Base-by-base conservation (phyloP, 2,888 invertebrate genomes). In the Hoplodrina ambigua region DNA sequence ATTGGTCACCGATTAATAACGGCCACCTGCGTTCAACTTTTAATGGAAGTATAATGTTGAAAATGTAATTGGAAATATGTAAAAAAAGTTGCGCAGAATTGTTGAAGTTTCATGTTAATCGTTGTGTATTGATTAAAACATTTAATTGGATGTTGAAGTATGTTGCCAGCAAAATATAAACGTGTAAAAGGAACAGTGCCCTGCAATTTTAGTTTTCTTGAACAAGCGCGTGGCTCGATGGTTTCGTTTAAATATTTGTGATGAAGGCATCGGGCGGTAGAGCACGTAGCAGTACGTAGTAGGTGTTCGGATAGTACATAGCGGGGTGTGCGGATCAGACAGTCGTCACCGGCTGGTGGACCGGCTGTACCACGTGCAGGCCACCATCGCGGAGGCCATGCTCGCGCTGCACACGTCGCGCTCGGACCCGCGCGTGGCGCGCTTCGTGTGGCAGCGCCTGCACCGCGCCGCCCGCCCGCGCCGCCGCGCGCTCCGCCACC, bases 341-440 rank as follows among this genome's bases (percentile, higher is more conserved):
- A 95, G 95, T 93, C 88, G 89, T 89, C 93, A 92, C 89, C 90
- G 90, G 85, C 90, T 92, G 84, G 90, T 89, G 86, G 89, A 92
- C 87, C 91, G 91, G 84, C 87, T 90, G 89, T 89, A 89, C 86
- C 86, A 89, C 90, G 92, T 91, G 88, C 84, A 89, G 77, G 82
- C 77, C 81, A 82, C 88, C 57, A 91, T 91, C 72, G 44, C 67
- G 61, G 61, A 74, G 60, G 90, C 81, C 30, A 89, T 91, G 89
- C 68, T 30, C 3, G 88, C 90, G 74, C 87, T 92, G 75, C 55
- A 54, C 62, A 73, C 90, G 46, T 19, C 81, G n/a, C 88, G 90
- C 58, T 90, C 90, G 3, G 91, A 92, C 87, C 91, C 93, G 72
- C 89, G 90, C 82, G 88, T 91, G 19, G 81, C 86, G 52, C 73